Evolutionary conservation across 2,113 vertebrate species (phyloP).

Genomic region (Puntigrus tetrazona): DNA sequence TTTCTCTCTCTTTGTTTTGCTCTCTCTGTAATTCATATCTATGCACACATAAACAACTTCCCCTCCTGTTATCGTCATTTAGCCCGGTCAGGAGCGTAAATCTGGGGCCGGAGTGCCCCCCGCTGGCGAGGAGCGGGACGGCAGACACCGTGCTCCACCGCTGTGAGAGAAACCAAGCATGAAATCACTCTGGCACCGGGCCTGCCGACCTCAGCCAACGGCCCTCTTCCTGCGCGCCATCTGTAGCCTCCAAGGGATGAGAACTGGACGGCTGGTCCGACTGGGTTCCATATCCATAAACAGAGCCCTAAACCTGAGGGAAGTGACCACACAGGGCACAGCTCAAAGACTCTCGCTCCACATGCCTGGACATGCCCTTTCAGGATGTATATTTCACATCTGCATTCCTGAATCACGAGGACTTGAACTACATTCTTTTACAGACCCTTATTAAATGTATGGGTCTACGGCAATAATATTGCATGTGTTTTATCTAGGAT

Average conservation of each 20-base stretch:
- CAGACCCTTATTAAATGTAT: not conserved
- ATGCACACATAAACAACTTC: conserved; percentile 15
- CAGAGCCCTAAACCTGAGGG: conserved; percentile 25
- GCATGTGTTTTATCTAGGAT: not conserved
- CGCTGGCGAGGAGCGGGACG: conserved; percentile 60
- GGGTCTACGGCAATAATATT: not conserved
- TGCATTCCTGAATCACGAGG: conserved; percentile 3
- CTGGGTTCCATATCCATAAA: conserved; percentile 34
- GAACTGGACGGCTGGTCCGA: conserved; percentile 37
- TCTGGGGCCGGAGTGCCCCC: conserved; percentile 73
- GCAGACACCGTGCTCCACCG: conserved; percentile 45
- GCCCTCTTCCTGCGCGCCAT: conserved; percentile 43
- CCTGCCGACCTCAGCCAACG: conserved; percentile 67
- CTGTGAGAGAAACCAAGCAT: conserved; percentile 68
- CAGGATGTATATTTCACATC: conserved; percentile 7
- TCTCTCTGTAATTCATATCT: conserved; percentile 8
- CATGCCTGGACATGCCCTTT: not conserved
- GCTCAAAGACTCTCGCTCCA: not conserved
- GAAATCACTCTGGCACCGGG: conserved; percentile 76
- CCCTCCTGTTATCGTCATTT: not conserved
- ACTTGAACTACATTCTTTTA: not conserved
- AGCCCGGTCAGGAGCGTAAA: conserved; percentile 9
- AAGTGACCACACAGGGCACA: conserved; percentile 13
- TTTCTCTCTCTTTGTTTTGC: conserved; percentile 45
- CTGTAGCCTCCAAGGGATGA: conserved; percentile 47